phyloP scores from a whole-genome alignment of 2,113 vertebrate species.

The Microcebus murinus region DNA sequence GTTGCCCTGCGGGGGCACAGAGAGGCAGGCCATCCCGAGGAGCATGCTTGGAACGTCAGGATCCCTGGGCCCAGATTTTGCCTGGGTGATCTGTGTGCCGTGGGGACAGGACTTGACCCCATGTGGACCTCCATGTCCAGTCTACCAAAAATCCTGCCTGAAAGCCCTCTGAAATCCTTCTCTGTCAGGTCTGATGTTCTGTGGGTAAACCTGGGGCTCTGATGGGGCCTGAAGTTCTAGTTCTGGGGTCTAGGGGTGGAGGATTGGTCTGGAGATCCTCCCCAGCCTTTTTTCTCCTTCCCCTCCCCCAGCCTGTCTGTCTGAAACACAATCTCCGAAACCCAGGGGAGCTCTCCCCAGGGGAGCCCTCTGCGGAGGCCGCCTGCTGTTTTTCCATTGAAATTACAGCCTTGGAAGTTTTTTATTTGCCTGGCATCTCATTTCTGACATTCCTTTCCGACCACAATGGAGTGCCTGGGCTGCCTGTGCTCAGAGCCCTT shows the following conservation, averaged over 20 bases:
- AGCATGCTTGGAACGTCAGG: neutral
- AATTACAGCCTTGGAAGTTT: slow-evolving; percentile 72
- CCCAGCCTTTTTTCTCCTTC: neutral
- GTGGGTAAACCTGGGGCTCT: neutral
- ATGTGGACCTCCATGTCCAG: neutral
- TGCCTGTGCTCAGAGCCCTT: neutral
- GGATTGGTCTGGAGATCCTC: neutral
- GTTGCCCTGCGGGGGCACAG: neutral
- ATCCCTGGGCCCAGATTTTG: neutral
- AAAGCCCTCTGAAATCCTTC: neutral
- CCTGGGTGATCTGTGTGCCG: neutral
- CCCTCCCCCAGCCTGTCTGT: neutral
- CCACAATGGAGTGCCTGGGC: slow-evolving; percentile 64
- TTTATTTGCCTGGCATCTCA: slow-evolving; percentile 66
- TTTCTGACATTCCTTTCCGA: slow-evolving; percentile 78
- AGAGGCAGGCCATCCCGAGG: neutral
- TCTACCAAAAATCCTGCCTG: neutral
- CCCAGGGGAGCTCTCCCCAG: neutral
- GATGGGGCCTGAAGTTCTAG: neutral
- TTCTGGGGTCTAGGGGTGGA: neutral
- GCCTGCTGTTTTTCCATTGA: slow-evolving; percentile 65
- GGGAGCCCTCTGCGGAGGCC: slow-evolving; percentile 8
- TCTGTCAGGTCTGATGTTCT: neutral
- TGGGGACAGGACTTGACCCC: neutral
- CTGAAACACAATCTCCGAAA: neutral